phyloP scores from a whole-genome alignment of 2,113 vertebrate species.

The Parotia lawesii region DNA sequence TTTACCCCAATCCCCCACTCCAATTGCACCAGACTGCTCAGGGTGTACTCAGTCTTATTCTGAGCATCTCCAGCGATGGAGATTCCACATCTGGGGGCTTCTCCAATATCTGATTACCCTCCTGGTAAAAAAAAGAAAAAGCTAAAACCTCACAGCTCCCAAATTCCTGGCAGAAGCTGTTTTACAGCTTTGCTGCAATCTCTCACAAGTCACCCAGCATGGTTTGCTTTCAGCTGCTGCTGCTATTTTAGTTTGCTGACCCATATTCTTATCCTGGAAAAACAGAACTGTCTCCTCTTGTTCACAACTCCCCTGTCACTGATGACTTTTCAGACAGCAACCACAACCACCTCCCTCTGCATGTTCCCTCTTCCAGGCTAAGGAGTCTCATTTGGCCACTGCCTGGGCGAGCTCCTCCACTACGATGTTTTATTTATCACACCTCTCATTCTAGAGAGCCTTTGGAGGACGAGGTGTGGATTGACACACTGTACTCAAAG shows the following conservation, averaged over 20 bases:
- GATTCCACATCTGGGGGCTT: not conserved
- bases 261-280: not conserved
- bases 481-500: rapidly evolving
- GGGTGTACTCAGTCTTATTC: rapidly evolving
- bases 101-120: not conserved
- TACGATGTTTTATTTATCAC: rapidly evolving
- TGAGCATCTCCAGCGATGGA: not conserved
- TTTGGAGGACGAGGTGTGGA: not conserved
- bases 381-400: rapidly evolving
- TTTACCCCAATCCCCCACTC: not conserved
- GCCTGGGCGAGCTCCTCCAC: rapidly evolving
- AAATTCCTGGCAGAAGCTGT: not conserved
- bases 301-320: not conserved
- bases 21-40: not conserved
- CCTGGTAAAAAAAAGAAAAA: not conserved
- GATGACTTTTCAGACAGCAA: not conserved
- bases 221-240: not conserved
- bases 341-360: not conserved
- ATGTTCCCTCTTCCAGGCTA: not conserved
- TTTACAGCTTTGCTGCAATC: not conserved
- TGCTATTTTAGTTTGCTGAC: not conserved
- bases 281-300: not conserved
- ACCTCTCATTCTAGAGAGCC: rapidly evolving
- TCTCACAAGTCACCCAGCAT: not conserved
- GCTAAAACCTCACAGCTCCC: not conserved